Percentiles rank a stretch among this genome's conserved stretches.
Evolutionary conservation across 2,797 vertebrate species (phyloP).

Genomic region (Furcifer pardalis): DNA sequence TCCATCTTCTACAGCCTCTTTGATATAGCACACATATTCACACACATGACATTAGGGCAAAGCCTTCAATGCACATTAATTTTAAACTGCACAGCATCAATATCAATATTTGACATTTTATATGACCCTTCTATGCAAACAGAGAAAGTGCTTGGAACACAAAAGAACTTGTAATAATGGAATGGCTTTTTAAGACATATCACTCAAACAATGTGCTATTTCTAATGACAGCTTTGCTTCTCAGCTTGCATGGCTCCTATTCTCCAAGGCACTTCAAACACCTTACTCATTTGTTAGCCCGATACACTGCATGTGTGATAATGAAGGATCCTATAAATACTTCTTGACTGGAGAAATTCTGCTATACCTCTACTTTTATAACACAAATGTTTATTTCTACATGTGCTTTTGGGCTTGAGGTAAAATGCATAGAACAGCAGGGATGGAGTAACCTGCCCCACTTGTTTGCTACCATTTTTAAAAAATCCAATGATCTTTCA

Average conservation of each 20-base stretch:
- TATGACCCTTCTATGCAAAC: neutral
- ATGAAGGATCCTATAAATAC: constrained; percentile 44
- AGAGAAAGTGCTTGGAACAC: constrained; percentile 9
- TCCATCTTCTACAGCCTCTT: constrained; percentile 2
- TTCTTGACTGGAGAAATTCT: constrained; percentile 25
- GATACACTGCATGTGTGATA: constrained; percentile 42
- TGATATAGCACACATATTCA: constrained; percentile 18
- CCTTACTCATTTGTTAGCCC: constrained; percentile 37
- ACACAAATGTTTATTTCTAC: neutral
- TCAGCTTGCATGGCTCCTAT: constrained; percentile 27
- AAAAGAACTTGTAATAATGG: constrained; percentile 31
- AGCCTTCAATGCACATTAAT: constrained; percentile 31
- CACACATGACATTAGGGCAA: constrained; percentile 29
- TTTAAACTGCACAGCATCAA: neutral
- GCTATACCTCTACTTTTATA: constrained; percentile 16
- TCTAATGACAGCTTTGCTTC: constrained; percentile 41
- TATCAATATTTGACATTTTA: constrained; percentile 28
- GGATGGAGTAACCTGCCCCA: neutral
- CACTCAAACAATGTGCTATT: constrained; percentile 40
- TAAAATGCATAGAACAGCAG: neutral
- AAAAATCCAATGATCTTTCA: neutral
- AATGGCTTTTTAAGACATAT: constrained; percentile 35
- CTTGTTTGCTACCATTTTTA: neutral
- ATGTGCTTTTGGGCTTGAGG: constrained; percentile 5
- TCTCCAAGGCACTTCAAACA: constrained; percentile 53